Base-by-base conservation (phyloP, 2,113 vertebrate genomes). In the Anolis carolinensis region DNA sequence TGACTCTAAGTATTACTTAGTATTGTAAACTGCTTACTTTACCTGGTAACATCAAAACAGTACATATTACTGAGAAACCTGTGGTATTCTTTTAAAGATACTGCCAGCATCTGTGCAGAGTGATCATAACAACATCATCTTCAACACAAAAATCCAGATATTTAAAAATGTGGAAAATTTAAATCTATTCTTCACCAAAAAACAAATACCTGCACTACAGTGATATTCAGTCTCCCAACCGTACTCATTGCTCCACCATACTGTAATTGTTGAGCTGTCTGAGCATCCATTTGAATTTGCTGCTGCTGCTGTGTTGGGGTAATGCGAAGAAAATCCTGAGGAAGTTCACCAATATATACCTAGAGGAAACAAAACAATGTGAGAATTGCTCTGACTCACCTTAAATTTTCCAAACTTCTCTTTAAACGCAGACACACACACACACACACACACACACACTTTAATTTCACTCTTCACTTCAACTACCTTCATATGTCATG, bases 261-360 rank as follows among this genome's bases (percentile, higher is more conserved):
- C 89, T 99, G 98, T 68, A 99, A 96, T 95, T 99, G 98, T 75
- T 97, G 96, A 10, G 99, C 99, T 0, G 98, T 96, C 92, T 99
- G 98, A 0, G 98, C 98, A 4, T 99, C 99, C 94, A 98, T 88
- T 86, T 99, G 98, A 44, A 98, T 97, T 94, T 99, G 98, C 93
- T 99, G 98, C 76, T 99, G 98, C 91, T 98, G 98, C 74, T 97
- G 98, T 0, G 98, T 99, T 76, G 99, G 98, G 0, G 97, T 96
- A 92, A 99, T 98, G 52, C 99, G 97, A 88, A 99, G 97, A 88
- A 99, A 99, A 91, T 99, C 98, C 90, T 98, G 98, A 1, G 99
- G 98, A 71, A 99, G 97, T 70, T 99, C 98, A 6, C 99, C 99
- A 25, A 99, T 96, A 44, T 96, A 99, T 1, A 99, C 99, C 98